Base-by-base conservation (phyloP, 2,888 invertebrate species). In the Dryadula phaetusa region DNA sequence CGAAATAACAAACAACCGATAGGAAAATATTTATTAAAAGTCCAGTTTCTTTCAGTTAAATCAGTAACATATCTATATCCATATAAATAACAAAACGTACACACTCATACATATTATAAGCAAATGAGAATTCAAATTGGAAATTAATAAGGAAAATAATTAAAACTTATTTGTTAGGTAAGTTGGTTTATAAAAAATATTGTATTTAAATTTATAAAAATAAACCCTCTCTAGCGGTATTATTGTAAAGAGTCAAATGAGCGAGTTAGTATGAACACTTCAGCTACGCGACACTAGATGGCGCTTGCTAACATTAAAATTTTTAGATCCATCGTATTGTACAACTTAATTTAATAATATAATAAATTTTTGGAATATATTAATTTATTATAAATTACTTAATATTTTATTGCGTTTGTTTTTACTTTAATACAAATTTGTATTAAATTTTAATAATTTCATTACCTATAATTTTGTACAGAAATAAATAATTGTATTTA, bases 211-310 rank as follows among this genome's bases (percentile, higher is more conserved):
- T 12, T 42, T 12, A 54, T 46, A 37, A 37, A 25, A 46, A 37
- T 56, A 14, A 37, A 46, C 56, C 12, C 64, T 64, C 64, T 64
- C 64, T 64, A 64, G 64, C 46, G 64, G 56, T 44, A 20, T 22
- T 16, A 4, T 25, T 37, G 56, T 42, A 56, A 37, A 22, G 37
- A 40, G 37, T 20, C 37, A 0, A 37, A 7, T 40, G 1, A n/a
- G 37, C 0, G n/a, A 40, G 37, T 3, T 10, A 22, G 8, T 22
- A n/a, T 2, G n/a, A 5, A 5, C n/a, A n/a, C n/a, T 56, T 40
- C n/a, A 37, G 56, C 56, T 56, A 56, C 37, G 37, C 56, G 56
- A n/a, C 56, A 10, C 1, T 40, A 56, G 56, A 40, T 56, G 56
- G 40, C 56, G 54, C 20, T 56, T 22, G n/a, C 4, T 22, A n/a